These are phyloP conservation scores for Helostoma temminkii DNA, from an alignment of 2,797 vertebrate genomes.

Conservation along the genomic window DNA sequence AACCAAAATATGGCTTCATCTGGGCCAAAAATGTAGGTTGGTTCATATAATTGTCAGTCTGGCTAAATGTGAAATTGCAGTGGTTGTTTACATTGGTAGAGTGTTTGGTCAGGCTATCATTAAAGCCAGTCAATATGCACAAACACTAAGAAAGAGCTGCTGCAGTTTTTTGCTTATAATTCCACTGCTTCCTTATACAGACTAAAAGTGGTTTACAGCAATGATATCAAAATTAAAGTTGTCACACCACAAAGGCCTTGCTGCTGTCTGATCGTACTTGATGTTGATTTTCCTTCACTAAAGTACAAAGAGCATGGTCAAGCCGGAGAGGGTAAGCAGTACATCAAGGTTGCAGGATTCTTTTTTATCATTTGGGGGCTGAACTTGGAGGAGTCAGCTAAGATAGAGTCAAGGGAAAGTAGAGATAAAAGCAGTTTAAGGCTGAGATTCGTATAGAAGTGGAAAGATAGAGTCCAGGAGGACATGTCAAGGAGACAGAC, in stretches of 20 bases:
- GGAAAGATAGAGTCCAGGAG: conserved; percentile 67
- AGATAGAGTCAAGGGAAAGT: conserved; percentile 48
- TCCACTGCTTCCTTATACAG: neutral
- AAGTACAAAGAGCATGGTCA: conserved; percentile 61
- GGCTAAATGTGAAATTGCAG: too few species aligned
- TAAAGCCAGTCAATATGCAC: too few species aligned
- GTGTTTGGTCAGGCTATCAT: too few species aligned
- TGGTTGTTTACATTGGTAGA: too few species aligned
- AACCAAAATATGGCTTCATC: too few species aligned
- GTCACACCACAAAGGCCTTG: conserved; percentile 15
- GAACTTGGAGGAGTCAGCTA: conserved; percentile 54
- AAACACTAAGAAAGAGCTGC: too few species aligned
- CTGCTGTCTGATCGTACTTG: conserved; percentile 36
- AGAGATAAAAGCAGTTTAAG: conserved; percentile 65
- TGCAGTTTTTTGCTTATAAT: neutral
- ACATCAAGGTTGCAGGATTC: conserved; percentile 57
- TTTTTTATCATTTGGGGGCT: conserved; percentile 43
- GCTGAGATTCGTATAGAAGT: conserved; percentile 58
- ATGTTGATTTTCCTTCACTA: conserved; percentile 42
- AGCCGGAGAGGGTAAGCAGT: conserved; percentile 38
- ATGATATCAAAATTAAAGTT: conserved; percentile 25
- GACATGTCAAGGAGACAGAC: conserved; percentile 66
- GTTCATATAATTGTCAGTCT: too few species aligned
- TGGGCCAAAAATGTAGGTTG: too few species aligned
- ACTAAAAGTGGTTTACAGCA: neutral